Percentiles rank a stretch among this genome's conserved stretches.
Evolutionary conservation across 2,888 invertebrate genomes (phyloP).

Genomic region (Lycophotia porphyrea): DNA sequence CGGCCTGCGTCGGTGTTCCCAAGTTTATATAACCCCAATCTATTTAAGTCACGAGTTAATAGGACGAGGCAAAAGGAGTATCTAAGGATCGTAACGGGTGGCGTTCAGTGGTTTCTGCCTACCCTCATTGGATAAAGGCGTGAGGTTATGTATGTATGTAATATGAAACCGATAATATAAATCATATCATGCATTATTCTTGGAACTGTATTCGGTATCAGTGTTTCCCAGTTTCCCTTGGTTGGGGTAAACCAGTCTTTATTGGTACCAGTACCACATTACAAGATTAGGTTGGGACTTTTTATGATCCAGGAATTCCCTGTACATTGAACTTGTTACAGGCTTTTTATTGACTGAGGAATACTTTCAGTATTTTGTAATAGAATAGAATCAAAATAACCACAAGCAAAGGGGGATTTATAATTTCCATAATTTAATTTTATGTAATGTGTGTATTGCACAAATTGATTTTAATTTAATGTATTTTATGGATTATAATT

Average conservation of each 20-base stretch:
- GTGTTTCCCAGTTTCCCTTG: conserved; percentile 13
- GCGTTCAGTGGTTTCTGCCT: too few relatives aligned
- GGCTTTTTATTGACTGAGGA: neutral
- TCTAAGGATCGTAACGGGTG: too few relatives aligned
- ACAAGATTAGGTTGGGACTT: conserved; percentile 23
- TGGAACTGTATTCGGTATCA: conserved; percentile 1
- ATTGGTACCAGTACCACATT: conserved; percentile 7
- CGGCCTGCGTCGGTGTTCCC: too few relatives aligned
- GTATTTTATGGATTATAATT: too few relatives aligned
- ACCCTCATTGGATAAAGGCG: too few relatives aligned
- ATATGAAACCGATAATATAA: conserved; percentile 14
- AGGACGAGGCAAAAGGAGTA: too few relatives aligned
- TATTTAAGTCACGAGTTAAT: too few relatives aligned
- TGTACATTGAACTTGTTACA: conserved; percentile 5
- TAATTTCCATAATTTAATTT: neutral
- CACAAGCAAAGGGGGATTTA: neutral
- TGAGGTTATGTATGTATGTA: too few relatives aligned
- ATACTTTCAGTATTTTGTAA: neutral
- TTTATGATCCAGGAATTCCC: conserved; percentile 21
- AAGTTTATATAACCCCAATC: too few relatives aligned
- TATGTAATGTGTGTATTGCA: too few relatives aligned
- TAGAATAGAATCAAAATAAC: neutral
- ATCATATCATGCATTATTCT: conserved; percentile 6
- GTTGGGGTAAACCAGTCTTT: neutral
- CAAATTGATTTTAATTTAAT: too few relatives aligned